Evolutionary conservation across 1,140 invertebrate species (phyloP).

Genomic region (Cherax destructor): DNA sequence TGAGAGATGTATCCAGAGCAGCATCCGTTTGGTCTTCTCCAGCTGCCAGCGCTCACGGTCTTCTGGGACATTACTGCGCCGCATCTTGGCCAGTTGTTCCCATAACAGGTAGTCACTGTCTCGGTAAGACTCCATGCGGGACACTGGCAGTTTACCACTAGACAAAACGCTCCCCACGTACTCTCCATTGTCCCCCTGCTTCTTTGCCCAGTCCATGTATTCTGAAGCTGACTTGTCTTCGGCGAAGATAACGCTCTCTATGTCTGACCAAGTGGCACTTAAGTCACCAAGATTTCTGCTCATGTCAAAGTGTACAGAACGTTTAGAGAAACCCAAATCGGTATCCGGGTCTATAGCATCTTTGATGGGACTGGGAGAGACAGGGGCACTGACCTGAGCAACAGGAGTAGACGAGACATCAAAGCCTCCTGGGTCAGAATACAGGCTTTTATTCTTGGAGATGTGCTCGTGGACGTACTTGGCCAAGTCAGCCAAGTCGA

Average conservation of each 20-base stretch:
- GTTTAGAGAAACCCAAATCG: constrained; percentile 25
- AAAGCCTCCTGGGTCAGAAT: constrained; percentile 28
- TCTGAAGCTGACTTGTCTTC: constrained; percentile 68
- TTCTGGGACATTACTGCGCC: constrained; percentile 61
- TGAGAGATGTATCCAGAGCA: constrained; percentile 74
- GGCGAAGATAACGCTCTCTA: constrained; percentile 74
- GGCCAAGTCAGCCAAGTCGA: constrained; percentile 62
- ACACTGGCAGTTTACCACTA: constrained; percentile 39
- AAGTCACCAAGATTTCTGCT: constrained; percentile 52
- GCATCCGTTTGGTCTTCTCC: constrained; percentile 74
- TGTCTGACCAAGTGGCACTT: constrained; percentile 73
- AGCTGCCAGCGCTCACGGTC: constrained; percentile 73
- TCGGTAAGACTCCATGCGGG: constrained; percentile 73
- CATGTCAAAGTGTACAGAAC: constrained; percentile 66
- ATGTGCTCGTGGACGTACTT: constrained; percentile 65
- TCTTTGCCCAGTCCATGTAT: not conserved
- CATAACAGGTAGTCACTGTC: constrained; percentile 73
- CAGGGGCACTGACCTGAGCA: constrained; percentile 21
- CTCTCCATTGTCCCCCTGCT: constrained; percentile 20
- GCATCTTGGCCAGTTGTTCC: constrained; percentile 73
- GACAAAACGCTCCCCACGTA: constrained; percentile 14
- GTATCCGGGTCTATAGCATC: not conserved
- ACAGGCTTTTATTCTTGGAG: constrained; percentile 31
- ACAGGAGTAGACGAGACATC: not conserved
- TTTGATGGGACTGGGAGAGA: constrained; percentile 5